A percentile compares a stretch with the other conserved stretches of the same genome.
These are phyloP conservation scores for Phylloscopus collybita DNA, from an alignment of 2,797 vertebrate species.

Conservation along the genomic window DNA sequence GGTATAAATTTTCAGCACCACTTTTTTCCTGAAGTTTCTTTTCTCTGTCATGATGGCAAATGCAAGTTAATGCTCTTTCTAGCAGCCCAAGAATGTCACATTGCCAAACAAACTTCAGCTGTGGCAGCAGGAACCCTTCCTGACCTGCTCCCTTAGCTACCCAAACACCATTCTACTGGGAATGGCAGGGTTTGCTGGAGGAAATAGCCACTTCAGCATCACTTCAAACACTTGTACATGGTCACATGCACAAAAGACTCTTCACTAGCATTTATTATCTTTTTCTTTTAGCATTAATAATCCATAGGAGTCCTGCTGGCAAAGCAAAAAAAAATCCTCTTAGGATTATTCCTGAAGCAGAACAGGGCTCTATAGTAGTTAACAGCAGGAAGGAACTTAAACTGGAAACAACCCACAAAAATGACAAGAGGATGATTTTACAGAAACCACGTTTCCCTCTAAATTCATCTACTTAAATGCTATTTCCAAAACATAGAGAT, in stretches of 20 bases:
- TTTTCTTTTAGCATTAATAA: not conserved
- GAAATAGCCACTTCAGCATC: not conserved
- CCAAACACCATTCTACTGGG: not conserved
- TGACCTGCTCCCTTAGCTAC: not conserved
- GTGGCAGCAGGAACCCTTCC: not conserved
- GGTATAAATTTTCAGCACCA: not conserved
- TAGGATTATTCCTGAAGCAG: not conserved
- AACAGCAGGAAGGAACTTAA: conserved; percentile 28
- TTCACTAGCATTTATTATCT: not conserved
- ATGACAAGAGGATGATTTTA: conserved; percentile 25
- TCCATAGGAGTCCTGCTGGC: not conserved
- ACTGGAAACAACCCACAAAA: conserved; percentile 49
- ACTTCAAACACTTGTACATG: not conserved
- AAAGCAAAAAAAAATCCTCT: not conserved
- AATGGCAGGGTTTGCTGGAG: not conserved
- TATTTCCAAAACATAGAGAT: conserved; percentile 22
- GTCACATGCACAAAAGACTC: not conserved
- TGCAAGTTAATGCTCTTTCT: not conserved
- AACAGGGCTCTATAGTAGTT: not conserved
- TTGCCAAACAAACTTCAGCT: not conserved
- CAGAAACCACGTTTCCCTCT: conserved; percentile 4
- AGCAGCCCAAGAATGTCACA: not conserved
- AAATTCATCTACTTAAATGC: conserved; percentile 12
- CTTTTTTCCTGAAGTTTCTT: not conserved
- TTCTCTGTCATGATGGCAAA: not conserved